Evolutionary conservation across 1,140 invertebrate genomes (phyloP).

Genomic region (Caenorhabditis tropicalis): DNA sequence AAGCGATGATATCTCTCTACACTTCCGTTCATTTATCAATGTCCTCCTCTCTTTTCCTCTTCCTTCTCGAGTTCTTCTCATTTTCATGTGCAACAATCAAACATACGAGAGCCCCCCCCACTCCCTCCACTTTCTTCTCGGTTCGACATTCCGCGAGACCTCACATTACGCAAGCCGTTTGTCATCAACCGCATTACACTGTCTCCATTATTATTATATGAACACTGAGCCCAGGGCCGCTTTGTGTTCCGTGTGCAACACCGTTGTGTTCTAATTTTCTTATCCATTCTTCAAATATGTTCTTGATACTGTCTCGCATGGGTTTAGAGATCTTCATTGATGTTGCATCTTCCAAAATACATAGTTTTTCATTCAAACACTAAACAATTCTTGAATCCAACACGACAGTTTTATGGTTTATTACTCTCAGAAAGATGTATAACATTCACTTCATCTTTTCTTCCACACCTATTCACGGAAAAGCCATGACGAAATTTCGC

Average conservation of each 20-base stretch:
- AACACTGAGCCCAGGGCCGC: slow-evolving; percentile 7
- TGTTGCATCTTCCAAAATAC: too few relatives aligned
- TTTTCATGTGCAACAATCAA: slow-evolving; percentile 27
- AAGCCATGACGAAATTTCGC: background rate
- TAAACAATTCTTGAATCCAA: too few relatives aligned
- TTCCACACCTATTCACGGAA: too few relatives aligned
- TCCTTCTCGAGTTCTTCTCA: background rate
- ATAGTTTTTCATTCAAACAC: too few relatives aligned
- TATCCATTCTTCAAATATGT: slow-evolving; percentile 19
- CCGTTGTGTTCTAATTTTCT: background rate
- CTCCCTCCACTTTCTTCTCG: background rate
- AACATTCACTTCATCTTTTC: too few relatives aligned
- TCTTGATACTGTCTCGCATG: background rate
- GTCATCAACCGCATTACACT: slow-evolving; percentile 41
- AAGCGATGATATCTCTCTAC: too few relatives aligned
- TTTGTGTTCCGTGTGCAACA: background rate
- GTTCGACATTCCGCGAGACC: slow-evolving; percentile 36
- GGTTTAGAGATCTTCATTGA: background rate
- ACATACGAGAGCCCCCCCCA: background rate
- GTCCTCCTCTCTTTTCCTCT: background rate
- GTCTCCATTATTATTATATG: slow-evolving; percentile 42
- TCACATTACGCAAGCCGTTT: slow-evolving; percentile 44
- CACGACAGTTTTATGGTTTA: too few relatives aligned
- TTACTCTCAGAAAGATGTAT: too few relatives aligned
- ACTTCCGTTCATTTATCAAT: background rate